These are phyloP conservation scores for Hyles euphorbiae DNA, from an alignment of 1,140 invertebrate genomes.

Conservation along the genomic window DNA sequence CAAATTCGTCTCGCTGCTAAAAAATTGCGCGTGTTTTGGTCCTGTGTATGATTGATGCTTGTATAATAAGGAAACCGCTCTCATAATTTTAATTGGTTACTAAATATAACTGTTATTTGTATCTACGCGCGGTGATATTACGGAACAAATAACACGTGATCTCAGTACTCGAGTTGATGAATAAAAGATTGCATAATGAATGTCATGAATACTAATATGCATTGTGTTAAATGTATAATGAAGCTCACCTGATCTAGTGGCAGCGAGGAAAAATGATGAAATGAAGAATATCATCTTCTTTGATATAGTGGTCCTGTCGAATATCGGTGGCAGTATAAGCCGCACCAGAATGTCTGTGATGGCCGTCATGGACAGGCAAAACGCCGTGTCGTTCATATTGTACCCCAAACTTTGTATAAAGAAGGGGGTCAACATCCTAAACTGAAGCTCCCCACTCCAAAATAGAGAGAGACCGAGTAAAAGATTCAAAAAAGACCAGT, in stretches of 20 bases:
- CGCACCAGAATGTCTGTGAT: constrained; percentile 83
- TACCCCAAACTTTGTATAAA: constrained; percentile 82
- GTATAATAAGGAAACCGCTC: no score
- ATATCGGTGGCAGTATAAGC: constrained; percentile 82
- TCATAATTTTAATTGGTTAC: no score
- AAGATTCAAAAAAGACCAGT: constrained; percentile 82
- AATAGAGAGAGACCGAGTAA: constrained; percentile 82
- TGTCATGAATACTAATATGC: no score
- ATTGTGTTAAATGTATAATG: background rate
- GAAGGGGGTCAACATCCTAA: constrained; percentile 85
- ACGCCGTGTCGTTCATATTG: constrained; percentile 79
- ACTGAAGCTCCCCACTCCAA: constrained; percentile 85
- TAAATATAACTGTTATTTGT: no score
- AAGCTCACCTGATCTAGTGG: constrained; percentile 82
- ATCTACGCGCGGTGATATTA: no score
- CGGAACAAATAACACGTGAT: no score
- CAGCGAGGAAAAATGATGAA: constrained; percentile 80
- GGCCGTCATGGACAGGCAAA: constrained; percentile 83
- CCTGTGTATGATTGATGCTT: no score
- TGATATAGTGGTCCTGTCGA: constrained; percentile 79
- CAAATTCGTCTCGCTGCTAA: no score
- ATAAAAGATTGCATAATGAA: no score
- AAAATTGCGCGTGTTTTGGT: no score
- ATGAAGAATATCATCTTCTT: constrained; percentile 83
- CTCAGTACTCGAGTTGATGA: background rate